Percentiles rank a stretch among this genome's conserved stretches.
Conservation (phyloP, 2,797 vertebrate species). For the Choloepus didactylus region DNA sequence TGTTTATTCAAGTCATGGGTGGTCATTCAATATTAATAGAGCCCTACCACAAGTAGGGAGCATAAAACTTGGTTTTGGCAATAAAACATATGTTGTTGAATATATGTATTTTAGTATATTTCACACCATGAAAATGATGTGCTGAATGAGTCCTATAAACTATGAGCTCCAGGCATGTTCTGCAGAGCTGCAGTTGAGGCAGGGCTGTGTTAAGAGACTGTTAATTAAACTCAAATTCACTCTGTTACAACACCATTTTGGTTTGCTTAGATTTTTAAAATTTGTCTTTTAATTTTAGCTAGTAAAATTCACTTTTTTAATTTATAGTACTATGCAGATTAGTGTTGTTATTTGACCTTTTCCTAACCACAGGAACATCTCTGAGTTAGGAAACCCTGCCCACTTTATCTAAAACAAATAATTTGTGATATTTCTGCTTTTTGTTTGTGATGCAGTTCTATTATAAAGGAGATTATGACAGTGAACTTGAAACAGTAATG, state of each 20-base stretch:
- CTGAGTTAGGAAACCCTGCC: background rate
- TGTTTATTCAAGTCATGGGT: constrained; percentile 13
- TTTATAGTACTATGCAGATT: background rate
- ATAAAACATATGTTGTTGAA: background rate
- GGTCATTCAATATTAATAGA: background rate
- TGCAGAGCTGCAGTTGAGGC: background rate
- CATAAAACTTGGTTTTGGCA: background rate
- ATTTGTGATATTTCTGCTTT: constrained; percentile 1
- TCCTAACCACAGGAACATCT: background rate
- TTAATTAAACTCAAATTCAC: background rate
- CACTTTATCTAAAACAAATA: constrained; percentile 35
- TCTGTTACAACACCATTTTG: background rate
- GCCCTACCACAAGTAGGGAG: background rate
- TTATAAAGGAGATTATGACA: constrained; percentile 45
- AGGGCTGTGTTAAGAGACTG: background rate
- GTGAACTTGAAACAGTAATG: constrained; percentile 16
- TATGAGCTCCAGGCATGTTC: background rate
- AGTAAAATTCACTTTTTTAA: background rate
- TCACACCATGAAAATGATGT: background rate
- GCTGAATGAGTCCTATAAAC: background rate
- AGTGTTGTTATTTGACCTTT: constrained; percentile 18
- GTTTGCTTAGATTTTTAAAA: background rate
- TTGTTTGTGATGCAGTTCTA: constrained; percentile 13
- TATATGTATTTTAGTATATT: background rate
- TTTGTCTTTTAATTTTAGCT: background rate